phyloP scores from a whole-genome alignment of 2,113 vertebrate genomes.

The Himantopus leucocephalus region DNA sequence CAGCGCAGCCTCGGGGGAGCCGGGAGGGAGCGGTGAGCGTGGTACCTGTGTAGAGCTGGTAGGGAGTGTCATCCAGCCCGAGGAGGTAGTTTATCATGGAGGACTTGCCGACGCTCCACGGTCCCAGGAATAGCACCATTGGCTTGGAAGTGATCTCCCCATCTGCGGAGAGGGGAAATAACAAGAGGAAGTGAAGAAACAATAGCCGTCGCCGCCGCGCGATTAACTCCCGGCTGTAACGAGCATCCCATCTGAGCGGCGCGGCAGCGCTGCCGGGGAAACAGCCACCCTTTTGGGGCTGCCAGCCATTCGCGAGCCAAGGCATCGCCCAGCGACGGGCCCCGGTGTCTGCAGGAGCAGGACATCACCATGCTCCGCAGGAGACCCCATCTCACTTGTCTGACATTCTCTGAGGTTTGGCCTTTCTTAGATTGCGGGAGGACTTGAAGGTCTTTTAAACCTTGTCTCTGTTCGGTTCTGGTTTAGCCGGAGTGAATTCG shows the following conservation, averaged over 20 bases:
- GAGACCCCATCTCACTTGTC: not conserved
- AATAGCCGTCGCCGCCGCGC: not conserved
- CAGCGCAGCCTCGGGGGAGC: not conserved
- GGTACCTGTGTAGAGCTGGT: slow-evolving; percentile 96
- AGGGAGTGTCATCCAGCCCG: slow-evolving; percentile 88
- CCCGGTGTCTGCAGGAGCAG: not conserved
- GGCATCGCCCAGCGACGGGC: not conserved
- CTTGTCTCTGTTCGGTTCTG: not conserved
- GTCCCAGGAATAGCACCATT: slow-evolving; percentile 97
- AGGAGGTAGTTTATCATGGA: slow-evolving; percentile 99
- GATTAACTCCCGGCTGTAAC: not conserved
- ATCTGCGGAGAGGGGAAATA: slow-evolving; percentile 78
- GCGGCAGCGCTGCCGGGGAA: not conserved
- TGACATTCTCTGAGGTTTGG: not conserved
- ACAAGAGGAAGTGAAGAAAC: slow-evolving; percentile 45
- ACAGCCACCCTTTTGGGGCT: not conserved
- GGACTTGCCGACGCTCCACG: slow-evolving; percentile 98
- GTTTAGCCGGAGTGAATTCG: not conserved
- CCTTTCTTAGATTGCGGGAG: not conserved
- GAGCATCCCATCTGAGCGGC: not conserved
- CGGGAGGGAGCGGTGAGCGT: not conserved
- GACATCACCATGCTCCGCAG: not conserved
- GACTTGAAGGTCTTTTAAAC: not conserved
- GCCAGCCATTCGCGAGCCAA: not conserved
- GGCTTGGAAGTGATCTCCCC: slow-evolving; percentile 98